Evolutionary conservation across 2,113 vertebrate genomes (phyloP), one percentile per base, ranked within the genome.

Genomic region (Paradoxurus hermaphroditus): DNA sequence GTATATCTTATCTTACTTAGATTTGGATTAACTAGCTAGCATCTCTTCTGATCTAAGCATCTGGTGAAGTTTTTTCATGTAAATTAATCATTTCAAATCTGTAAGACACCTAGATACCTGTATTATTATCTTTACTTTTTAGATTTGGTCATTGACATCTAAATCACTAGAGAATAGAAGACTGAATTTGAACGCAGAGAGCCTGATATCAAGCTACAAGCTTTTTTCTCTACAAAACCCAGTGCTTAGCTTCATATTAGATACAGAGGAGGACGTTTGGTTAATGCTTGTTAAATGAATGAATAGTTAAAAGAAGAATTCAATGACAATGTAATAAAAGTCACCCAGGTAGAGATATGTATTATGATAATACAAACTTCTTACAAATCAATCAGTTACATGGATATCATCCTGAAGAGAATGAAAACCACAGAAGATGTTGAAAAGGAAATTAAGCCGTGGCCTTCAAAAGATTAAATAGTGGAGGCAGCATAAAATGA

Each of bases 251-350:
- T 59, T 86, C 36, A n/a, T 29, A n/a, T 13, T 36, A 53, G n/a
- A 49, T 27, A 65, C 27, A 96, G 51, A 85, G 15, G 15, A 82
- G 44, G 34, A 90, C 18, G 68, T 44, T 56, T 46, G 25, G 34
- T 51, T 86, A 86, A 65, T 81, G 34, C 46, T 90, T 87, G 39
- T 79, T 90, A 68, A 87, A 41, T 73, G 67, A 95, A 83, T 92
- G 18, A 92, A 63, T 23, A 39, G 19, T 82, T 89, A 85, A 88
- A 92, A 59, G 36, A 89, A 89, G 23, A 84, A 92, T 51, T 96
- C 62, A 90, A 44, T 78, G 81, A 56, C 53, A 82, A 51, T 84
- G 51, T 44, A 62, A 94, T 93, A 78, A 96, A 96, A 95, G 59
- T 68, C 68, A 84, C 59, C 65, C 27, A 94, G 84, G 86, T 79